Base-by-base conservation (phyloP, 2,113 vertebrate species). In the Caranx melampygus region DNA sequence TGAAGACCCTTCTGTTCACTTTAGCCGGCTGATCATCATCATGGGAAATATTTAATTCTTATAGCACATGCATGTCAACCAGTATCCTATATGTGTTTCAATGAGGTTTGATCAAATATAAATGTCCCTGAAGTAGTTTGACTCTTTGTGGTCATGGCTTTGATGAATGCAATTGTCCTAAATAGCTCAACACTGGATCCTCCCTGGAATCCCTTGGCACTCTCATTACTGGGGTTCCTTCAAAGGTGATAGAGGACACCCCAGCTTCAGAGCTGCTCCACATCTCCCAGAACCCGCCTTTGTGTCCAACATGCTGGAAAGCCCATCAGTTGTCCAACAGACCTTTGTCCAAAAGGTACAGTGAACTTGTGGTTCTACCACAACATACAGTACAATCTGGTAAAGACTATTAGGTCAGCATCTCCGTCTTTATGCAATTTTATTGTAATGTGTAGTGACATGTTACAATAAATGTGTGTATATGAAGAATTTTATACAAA, bases 341-440 rank as follows among this genome's bases (percentile, higher is more conserved):
- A 70, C n/a, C 20, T 92, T 82, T 5, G 71, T 92, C 49, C 37
- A 65, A 33, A 70, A 92, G 89, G 92, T 92, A 85, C 34, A 68
- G 3, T 68, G 57, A 12, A 8, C n/a, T 57, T 76, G 34, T 16
- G 13, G 44, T 59, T 40, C 8, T 40, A 47, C 42, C 35, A 26
- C 3, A 71, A 63, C 33, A 47, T 12, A 18, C 44, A 31, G 5
- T 58, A 33, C 33, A 59, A 49, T 16, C 11, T 14, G 3, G 0
- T 31, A 6, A 33, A 20, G 2, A 31, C 9, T 42, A 10, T 31
- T 26, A 26, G 26, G 26, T 26, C 26, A 26, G 1, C 26, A 26
- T 26, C 26, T 26, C 26, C 26, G 26, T 26, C 26, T 26, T 26
- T 26, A 26, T 26, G 26, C 15, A 60, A 60, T 60, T 34, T 60